These are phyloP conservation scores for Talpa occidentalis DNA, from an alignment of 2,113 vertebrate genomes.

Conservation along the genomic window DNA sequence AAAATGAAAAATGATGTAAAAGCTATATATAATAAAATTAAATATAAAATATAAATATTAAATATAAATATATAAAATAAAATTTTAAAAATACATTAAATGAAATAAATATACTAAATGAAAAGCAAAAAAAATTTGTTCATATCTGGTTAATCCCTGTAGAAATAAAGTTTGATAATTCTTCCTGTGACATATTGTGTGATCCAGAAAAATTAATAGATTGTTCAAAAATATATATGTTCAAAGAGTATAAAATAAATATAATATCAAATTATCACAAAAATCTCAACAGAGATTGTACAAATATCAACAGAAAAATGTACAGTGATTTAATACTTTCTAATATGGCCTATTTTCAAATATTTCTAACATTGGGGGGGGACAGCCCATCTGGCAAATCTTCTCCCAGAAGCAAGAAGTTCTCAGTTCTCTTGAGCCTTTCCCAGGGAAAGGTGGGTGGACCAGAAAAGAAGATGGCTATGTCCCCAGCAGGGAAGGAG, in stretches of 20 bases:
- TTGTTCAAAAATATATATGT: not conserved
- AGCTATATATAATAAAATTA: too few relatives aligned
- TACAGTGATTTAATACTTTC: conserved; percentile 9
- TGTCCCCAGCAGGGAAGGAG: not conserved
- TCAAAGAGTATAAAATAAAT: conserved; percentile 20
- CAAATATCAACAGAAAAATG: too few relatives aligned
- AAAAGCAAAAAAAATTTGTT: conserved; percentile 19
- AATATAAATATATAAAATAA: too few relatives aligned
- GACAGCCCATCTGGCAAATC: conserved; percentile 9
- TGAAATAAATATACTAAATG: too few relatives aligned
- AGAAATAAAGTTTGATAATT: conserved; percentile 31
- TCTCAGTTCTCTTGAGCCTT: conserved; percentile 12
- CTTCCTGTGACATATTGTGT: conserved; percentile 3
- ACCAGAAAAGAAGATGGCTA: not conserved
- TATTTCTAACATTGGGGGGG: not conserved
- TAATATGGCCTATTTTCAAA: conserved; percentile 31
- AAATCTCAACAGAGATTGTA: not conserved
- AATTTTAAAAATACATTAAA: too few relatives aligned
- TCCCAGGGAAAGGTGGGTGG: not conserved
- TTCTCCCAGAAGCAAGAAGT: not conserved
- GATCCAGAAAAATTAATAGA: not conserved
- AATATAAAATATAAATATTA: too few relatives aligned
- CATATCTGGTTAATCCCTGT: not conserved
- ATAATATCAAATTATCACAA: not conserved
- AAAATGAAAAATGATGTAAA: too few relatives aligned